Base-by-base conservation (phyloP, 2,888 invertebrate genomes). In the Helobdella robusta region DNA sequence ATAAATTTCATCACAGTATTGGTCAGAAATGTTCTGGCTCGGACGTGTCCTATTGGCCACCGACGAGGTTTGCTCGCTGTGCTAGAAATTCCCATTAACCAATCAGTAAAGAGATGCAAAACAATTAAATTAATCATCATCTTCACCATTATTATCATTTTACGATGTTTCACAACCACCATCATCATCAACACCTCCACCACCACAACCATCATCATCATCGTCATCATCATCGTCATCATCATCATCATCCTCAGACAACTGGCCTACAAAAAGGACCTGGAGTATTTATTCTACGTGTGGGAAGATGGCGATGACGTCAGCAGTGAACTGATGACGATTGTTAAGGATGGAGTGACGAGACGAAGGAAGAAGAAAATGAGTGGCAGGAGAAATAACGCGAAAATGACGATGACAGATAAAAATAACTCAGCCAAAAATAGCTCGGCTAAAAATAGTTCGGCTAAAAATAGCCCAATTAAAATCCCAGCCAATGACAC, bases 231-330 rank as follows among this genome's bases (percentile, higher is more conserved):
- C n/a, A n/a, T n/a, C n/a, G n/a, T n/a, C n/a, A n/a, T n/a, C n/a
- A n/a, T n/a, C n/a, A n/a, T n/a, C n/a, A n/a, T n/a, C n/a, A n/a
- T n/a, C n/a, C n/a, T n/a, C n/a, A n/a, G n/a, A n/a, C n/a, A n/a
- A n/a, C n/a, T n/a, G n/a, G 64, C 69, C n/a, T 75, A 74, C 69
- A 77, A 75, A 67, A 77, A 76, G 67, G 69, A 73, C 11, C 66
- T 78, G 66, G 79, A 79, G 68, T 79, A 79, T 68, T 69, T 79
- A 66, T 79, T 79, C 70, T 78, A 77, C 76, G 75, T 76, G 66
- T 78, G 76, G 75, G 75, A 78, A 65, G 61, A 61, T 18, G 34
- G 54, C 36, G 23, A 30, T n/a, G 58, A 62, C n/a, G n/a, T 4
- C 4, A 8, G 28, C 11, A 28, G 32, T n/a, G 56, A 56, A 28